Conservation (phyloP, 1,140 invertebrate species). For the Scylla paramamosain region DNA sequence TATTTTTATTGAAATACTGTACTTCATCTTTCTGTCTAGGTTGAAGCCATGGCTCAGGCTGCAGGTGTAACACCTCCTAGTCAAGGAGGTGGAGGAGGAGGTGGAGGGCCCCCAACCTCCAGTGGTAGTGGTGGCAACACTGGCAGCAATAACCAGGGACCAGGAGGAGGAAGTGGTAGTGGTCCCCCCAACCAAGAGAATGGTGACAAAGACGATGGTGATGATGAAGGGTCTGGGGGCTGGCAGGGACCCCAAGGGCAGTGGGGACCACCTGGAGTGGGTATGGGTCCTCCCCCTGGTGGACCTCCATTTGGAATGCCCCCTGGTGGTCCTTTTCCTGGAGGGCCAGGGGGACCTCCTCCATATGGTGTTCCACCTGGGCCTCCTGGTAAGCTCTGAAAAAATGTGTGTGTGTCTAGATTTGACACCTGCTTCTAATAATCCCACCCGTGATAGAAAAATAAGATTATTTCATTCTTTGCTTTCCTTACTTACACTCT, state of each 20-base stretch:
- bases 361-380: slow-evolving; percentile 77
- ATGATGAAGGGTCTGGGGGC: slow-evolving; percentile 36
- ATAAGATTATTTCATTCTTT: too few species aligned
- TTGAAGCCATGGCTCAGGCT: slow-evolving; percentile 82
- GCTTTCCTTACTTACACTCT: too few species aligned
- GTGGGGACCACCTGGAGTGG: slow-evolving; percentile 73
- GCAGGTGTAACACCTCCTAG: slow-evolving; percentile 78
- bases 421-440: too few species aligned
- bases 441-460: too few species aligned
- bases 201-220: slow-evolving; percentile 59
- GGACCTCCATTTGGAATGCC: slow-evolving; percentile 77
- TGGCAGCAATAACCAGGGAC: slow-evolving; percentile 78
- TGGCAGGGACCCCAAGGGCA: slow-evolving; percentile 69
- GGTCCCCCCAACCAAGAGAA: slow-evolving; percentile 66
- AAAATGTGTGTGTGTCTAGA: too few species aligned
- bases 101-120: slow-evolving; percentile 16
- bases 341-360: slow-evolving; percentile 78
- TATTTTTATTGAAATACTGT: background rate
- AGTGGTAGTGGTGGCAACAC: slow-evolving; percentile 59
- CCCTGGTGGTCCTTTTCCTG: slow-evolving; percentile 71
- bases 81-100: slow-evolving; percentile 61
- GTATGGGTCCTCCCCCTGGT: slow-evolving; percentile 77
- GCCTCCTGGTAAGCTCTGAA: slow-evolving; percentile 67
- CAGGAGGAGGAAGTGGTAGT: slow-evolving; percentile 79
- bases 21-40: slow-evolving; percentile 77